A percentile compares a stretch with the other conserved stretches of the same genome.
These are phyloP conservation scores for Vanessa cardui DNA, from an alignment of 2,888 invertebrate genomes.

Conservation along the genomic window DNA sequence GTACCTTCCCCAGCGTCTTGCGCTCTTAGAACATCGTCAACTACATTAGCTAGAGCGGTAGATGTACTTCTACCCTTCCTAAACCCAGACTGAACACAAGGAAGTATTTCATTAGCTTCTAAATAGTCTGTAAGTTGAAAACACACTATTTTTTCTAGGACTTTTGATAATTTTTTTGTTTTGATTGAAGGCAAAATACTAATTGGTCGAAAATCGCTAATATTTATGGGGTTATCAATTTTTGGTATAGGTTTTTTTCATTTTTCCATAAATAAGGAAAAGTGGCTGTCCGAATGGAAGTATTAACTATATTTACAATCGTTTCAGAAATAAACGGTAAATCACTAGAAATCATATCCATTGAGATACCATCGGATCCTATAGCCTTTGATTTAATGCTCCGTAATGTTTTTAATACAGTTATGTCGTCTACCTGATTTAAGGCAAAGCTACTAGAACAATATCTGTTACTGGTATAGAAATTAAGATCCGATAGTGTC, in stretches of 20 bases:
- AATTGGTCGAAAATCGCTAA: neutral
- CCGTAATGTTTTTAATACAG: neutral
- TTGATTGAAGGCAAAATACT: neutral
- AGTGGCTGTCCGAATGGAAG: neutral
- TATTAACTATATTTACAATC: neutral
- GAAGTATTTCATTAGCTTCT: neutral
- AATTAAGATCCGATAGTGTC: neutral
- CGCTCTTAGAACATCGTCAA: neutral
- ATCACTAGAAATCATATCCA: neutral
- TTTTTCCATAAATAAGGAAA: neutral
- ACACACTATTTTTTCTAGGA: neutral
- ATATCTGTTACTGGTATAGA: neutral
- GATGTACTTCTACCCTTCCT: neutral
- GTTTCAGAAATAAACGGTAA: neutral
- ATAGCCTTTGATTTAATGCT: neutral
- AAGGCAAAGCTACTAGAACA: neutral
- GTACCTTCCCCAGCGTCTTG: neutral
- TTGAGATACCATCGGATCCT: neutral
- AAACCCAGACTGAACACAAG: neutral
- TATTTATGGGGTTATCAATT: neutral
- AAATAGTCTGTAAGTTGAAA: slow-evolving; percentile 1
- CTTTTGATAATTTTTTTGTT: slow-evolving; percentile 3
- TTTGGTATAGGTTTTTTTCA: neutral
- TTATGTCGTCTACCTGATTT: neutral
- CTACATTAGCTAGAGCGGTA: slow-evolving; percentile 2